These are phyloP conservation scores for Rhagonycha lutea DNA, from an alignment of 2,888 invertebrate species.

Conservation along the genomic window DNA sequence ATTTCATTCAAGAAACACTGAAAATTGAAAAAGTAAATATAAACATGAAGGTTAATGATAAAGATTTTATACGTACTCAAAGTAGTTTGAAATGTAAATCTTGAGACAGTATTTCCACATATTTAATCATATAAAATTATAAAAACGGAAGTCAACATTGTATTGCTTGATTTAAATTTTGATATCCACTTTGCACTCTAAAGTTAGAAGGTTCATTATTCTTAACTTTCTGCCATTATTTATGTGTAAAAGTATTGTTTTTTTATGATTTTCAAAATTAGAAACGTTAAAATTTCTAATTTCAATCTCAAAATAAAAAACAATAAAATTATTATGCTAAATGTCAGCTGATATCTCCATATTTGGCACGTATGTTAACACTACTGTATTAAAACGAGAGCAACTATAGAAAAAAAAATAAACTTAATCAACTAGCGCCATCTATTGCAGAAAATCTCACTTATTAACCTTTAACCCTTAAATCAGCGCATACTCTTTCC, in stretches of 20 bases:
- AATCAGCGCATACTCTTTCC: not conserved
- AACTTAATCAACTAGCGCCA: not conserved
- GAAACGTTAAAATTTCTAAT: not conserved
- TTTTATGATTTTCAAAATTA: not conserved
- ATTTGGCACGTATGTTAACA: not conserved
- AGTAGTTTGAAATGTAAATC: not conserved
- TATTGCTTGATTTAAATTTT: not conserved
- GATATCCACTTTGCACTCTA: not conserved
- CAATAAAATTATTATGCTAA: not conserved
- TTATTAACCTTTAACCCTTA: not conserved
- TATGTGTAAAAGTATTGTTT: not conserved
- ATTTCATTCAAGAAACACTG: conserved; percentile 2
- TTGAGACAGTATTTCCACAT: not conserved
- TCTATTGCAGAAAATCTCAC: not conserved
- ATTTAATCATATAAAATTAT: not conserved
- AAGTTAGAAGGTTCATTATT: not conserved
- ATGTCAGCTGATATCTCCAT: not conserved
- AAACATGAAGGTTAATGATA: not conserved
- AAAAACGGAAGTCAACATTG: conserved; percentile 1
- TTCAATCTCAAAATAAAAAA: not conserved
- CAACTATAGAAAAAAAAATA: not conserved
- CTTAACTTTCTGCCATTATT: not conserved
- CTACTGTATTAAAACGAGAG: not conserved
- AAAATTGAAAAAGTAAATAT: not conserved
- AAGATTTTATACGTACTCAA: not conserved